phyloP scores from a whole-genome alignment of 2,113 vertebrate genomes.

The Noturus placidus region DNA sequence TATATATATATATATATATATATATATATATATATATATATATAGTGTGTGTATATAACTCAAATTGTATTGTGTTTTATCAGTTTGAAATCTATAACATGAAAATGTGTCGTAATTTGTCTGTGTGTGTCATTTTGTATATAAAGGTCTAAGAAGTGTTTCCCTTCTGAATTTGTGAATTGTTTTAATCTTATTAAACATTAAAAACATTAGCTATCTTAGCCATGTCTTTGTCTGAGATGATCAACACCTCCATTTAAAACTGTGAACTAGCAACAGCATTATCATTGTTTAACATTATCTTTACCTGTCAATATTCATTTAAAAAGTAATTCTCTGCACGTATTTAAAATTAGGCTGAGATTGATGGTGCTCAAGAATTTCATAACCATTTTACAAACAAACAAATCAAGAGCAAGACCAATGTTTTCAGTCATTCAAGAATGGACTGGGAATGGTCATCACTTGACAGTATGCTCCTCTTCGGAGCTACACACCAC shows the following conservation, averaged over 20 bases:
- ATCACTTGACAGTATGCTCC: background rate
- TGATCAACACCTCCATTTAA: conserved; percentile 50
- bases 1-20: too few relatives aligned
- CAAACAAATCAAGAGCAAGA: background rate
- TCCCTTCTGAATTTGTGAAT: background rate
- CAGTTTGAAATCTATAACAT: background rate
- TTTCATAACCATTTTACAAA: background rate
- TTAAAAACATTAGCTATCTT: background rate
- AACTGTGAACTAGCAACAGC: background rate
- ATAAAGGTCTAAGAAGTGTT: background rate
- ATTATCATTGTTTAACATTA: background rate
- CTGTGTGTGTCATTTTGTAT: background rate
- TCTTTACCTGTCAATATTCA: background rate
- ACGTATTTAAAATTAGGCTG: background rate
- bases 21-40: too few relatives aligned
- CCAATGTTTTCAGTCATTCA: background rate
- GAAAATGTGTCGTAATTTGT: background rate
- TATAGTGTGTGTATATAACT: too few relatives aligned
- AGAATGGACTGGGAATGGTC: background rate
- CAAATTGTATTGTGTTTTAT: background rate
- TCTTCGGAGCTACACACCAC: conserved; percentile 61
- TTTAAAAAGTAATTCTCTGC: background rate
- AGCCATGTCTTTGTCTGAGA: conserved; percentile 23
- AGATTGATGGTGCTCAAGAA: background rate
- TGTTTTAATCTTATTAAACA: background rate